Evolutionary conservation across 2,888 invertebrate genomes (phyloP).

Genomic region (Mesochorus sp.): DNA sequence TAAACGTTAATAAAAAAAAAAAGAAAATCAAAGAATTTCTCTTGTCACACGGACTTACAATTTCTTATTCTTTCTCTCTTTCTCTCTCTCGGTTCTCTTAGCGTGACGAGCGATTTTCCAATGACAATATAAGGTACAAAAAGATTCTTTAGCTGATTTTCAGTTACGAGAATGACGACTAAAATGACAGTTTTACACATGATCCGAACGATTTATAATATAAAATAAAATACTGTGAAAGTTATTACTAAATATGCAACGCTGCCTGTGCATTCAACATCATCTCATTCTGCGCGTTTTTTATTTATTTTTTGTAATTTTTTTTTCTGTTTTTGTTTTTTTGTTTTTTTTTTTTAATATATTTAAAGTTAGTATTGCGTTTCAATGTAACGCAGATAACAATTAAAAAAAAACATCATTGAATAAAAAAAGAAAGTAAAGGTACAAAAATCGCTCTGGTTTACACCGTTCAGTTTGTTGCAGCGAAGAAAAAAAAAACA

Average conservation of each 20-base stretch:
- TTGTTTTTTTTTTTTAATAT: conserved; percentile 42
- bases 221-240: conserved; percentile 70
- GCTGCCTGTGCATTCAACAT: conserved; percentile 61
- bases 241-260: conserved; percentile 66
- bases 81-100: conserved; percentile 20
- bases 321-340: conserved; percentile 15
- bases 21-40: not conserved
- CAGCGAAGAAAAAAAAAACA: not conserved
- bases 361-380: conserved; percentile 62
- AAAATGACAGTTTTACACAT: conserved; percentile 57
- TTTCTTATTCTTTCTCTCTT: not conserved
- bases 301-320: conserved; percentile 4
- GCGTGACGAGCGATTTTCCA: conserved; percentile 13
- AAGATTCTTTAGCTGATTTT: conserved; percentile 28
- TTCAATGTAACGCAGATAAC: conserved; percentile 61
- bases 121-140: conserved; percentile 45
- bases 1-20: conserved; percentile 44
- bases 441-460: conserved; percentile 62
- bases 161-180: conserved; percentile 41
- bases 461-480: conserved; percentile 46
- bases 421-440: conserved; percentile 39
- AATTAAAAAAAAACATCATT: conserved; percentile 57
- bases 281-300: conserved; percentile 59
- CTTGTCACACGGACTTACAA: not conserved
- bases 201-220: conserved; percentile 59